A percentile compares a stretch with the other conserved stretches of the same genome.
phyloP scores from a whole-genome alignment of 2,797 vertebrate species.

The Ispidina lecontei region DNA sequence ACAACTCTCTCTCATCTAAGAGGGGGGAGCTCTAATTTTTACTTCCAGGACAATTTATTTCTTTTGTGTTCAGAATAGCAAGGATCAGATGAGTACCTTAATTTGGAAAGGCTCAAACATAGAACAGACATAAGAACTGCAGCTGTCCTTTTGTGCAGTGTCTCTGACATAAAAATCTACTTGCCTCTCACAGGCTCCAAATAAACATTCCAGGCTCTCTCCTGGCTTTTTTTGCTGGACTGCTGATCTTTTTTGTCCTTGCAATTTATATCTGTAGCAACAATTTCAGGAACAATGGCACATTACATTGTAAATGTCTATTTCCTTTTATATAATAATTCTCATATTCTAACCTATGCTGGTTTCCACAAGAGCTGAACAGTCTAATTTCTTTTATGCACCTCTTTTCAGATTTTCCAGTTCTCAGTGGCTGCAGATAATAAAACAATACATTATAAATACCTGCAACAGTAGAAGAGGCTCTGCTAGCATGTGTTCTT shows the following conservation, averaged over 20 bases:
- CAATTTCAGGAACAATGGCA: neutral
- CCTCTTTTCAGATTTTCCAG: neutral
- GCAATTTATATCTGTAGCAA: neutral
- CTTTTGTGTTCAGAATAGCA: neutral
- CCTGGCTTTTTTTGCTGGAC: neutral
- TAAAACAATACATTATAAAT: neutral
- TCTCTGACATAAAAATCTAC: neutral
- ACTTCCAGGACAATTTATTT: neutral
- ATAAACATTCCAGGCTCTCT: neutral
- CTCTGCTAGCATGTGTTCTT: neutral
- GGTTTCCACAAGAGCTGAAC: neutral
- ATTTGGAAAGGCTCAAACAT: neutral
- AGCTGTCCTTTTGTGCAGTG: neutral
- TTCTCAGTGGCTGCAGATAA: neutral
- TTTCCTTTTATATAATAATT: neutral
- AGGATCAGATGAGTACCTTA: neutral
- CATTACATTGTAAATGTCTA: neutral
- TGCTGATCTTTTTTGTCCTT: neutral
- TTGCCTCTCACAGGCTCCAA: neutral
- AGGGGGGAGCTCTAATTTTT: neutral
- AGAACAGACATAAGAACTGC: neutral
- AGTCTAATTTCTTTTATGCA: neutral
- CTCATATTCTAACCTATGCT: neutral
- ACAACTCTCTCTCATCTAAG: neutral
- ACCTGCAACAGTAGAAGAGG: neutral